Evolutionary conservation across 53 echinoderm and acorn worm species (phyloP), one percentile per base, ranked within the genome.

Genomic region (Stichopus horrens): DNA sequence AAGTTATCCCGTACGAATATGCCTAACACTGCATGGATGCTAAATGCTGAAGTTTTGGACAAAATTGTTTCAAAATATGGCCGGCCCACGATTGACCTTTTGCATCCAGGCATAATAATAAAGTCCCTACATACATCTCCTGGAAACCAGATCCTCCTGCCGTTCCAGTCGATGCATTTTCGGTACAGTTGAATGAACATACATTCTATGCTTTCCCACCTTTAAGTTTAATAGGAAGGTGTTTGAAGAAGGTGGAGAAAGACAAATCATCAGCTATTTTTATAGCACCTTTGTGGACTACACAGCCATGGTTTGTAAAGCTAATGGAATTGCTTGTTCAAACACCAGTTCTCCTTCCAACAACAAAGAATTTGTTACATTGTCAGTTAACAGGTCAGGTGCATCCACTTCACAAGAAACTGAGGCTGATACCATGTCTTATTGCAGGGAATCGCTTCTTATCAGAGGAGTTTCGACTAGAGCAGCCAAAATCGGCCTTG

Each of bases 271-370:
- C 57, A 16, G 81, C 54, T 7, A 81, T 81, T 16, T 54, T 81
- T 57, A 54, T 81, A 54, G 57, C 56, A 4, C 55, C 81, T 57
- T 6, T 82, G 58, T 82, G 82, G 58, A 57, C 82, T 19, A 82
- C 82, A 56, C 82, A 82, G 20, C 58, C 82, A 82, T 82, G 82
- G 82, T 82, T 82, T 57, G 82, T 82, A 58, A 82, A 82, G 58
- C 82, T 82, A 19, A 82, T 82, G 82, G 82, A 82, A 58, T 58
- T 82, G 82, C 9, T 20, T 8, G 74, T 74, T 8, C 7, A n/a
- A 18, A 8, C 16, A 74, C 74, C 74, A 7, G 7, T 74, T 16
- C 74, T 74, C 23, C 74, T 74, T 74, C 74, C 74, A 18, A 74
- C 16, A 74, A 74, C 74, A 7, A 74, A 18, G 16, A 18, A 74